Base-by-base conservation (phyloP, 2,113 vertebrate genomes). In the Rhinogobius similis region DNA sequence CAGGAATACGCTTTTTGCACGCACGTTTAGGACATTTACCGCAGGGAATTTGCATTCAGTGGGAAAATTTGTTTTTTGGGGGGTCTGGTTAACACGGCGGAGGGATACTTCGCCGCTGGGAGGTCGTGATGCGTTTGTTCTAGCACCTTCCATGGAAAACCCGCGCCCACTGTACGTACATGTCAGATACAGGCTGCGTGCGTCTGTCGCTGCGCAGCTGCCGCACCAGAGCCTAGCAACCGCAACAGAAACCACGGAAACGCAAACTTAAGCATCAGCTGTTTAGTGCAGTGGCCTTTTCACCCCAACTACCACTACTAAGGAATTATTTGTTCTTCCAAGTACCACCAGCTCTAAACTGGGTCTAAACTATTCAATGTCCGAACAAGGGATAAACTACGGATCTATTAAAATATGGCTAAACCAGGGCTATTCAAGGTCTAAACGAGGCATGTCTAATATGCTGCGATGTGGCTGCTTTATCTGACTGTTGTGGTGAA, bases 81-180 rank as follows among this genome's bases (percentile, higher is more conserved):
- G 0, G 91, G 0, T 78, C 88, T 91, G 70, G 71, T 76, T 90
- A 52, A 76, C 71, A 41, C 23, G 13, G 58, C 48, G 92, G 91
- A 92, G 7, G 89, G 69, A 90, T 85, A 7, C 91, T 72, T 11
- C 10, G 1, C 39, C 62, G 26, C 0, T 7, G 2, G 11, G 29
- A 39, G 68, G 88, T 39, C 71, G 92, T 82, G 75, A 78, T 92
- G 80, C 75, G 92, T 83, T 93, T 88, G 74, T 93, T 94, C 93
- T 86, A 93, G 93, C 89, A 91, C 87, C 85, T 94, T 94, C 93
- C 86, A 89, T 77, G 46, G 70, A 88, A 67, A 90, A 72, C 74
- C 87, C 90, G 89, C 92, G 52, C 52, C 52, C 52, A 86, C 93
- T 92, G 91, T 92, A 91, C 70, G 1, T 10, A 14, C 38, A 66